Percentiles rank a stretch among this genome's conserved stretches.
Conservation (phyloP, 2,113 vertebrate genomes). For the Desmodus rotundus region DNA sequence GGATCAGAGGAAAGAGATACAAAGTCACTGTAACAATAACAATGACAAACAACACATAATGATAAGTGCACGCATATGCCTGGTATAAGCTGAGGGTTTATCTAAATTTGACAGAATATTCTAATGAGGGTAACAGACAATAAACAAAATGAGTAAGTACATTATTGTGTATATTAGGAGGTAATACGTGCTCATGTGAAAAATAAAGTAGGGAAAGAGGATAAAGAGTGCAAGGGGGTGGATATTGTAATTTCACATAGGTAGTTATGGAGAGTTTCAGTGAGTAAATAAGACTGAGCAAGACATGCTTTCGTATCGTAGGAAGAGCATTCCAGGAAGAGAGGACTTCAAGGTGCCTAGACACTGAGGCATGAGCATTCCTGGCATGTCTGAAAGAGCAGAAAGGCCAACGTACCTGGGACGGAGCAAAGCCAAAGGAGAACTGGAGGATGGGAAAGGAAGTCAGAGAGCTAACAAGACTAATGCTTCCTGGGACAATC, state of each 20-base stretch:
- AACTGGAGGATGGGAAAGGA: not conserved
- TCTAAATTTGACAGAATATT: not conserved
- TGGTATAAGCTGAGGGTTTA: not conserved
- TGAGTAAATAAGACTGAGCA: not conserved
- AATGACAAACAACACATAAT: no score
- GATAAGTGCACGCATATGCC: not conserved
- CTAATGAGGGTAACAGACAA: not conserved
- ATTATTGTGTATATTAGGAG: not conserved
- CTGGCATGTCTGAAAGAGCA: not conserved
- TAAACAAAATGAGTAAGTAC: not conserved
- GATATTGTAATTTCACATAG: not conserved
- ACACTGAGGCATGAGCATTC: not conserved
- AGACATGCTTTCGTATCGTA: not conserved
- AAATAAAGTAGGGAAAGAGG: not conserved
- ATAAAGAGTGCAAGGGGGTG: not conserved
- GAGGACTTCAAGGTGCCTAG: not conserved
- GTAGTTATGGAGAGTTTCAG: not conserved
- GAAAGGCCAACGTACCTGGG: not conserved
- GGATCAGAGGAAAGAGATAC: not conserved
- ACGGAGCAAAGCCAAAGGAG: not conserved
- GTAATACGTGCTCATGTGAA: not conserved
- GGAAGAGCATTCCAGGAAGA: not conserved
- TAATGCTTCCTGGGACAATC: not conserved
- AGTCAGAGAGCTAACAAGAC: not conserved
- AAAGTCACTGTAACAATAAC: not conserved